A percentile compares a stretch with the other conserved stretches of the same genome.
These are phyloP conservation scores for Drosophila saltans DNA, from an alignment of 1,140 invertebrate species.

Conservation along the genomic window DNA sequence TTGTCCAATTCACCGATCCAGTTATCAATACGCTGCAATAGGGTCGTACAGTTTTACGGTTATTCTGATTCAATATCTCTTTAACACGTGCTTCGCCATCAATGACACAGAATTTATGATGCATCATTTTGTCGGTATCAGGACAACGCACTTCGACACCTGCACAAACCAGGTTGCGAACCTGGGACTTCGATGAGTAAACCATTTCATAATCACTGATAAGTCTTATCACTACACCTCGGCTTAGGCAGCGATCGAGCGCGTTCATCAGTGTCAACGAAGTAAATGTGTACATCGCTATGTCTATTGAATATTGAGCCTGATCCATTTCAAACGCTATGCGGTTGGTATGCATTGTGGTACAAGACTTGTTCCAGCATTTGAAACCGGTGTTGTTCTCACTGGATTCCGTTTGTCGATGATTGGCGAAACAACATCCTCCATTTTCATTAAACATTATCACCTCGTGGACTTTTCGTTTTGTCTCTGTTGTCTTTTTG, in stretches of 20 bases:
- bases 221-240: slow-evolving; percentile 58
- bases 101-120: slow-evolving; percentile 72
- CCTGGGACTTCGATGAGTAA: slow-evolving; percentile 39
- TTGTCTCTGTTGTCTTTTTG: neutral
- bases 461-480: slow-evolving; percentile 29
- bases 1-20: slow-evolving; percentile 72
- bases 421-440: neutral
- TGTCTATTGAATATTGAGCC: slow-evolving; percentile 63
- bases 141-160: slow-evolving; percentile 53
- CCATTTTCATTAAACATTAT: slow-evolving; percentile 57
- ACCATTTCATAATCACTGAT: slow-evolving; percentile 66
- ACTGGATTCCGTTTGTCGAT: neutral
- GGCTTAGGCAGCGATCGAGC: slow-evolving; percentile 40
- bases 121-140: slow-evolving; percentile 54
- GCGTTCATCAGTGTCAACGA: slow-evolving; percentile 20
- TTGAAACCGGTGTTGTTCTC: accelerated
- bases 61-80: slow-evolving; percentile 19
- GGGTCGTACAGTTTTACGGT: neutral
- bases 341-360: slow-evolving; percentile 15
- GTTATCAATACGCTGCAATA: slow-evolving; percentile 35
- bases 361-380: slow-evolving; percentile 51
- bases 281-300: slow-evolving; percentile 72
- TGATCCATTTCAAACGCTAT: slow-evolving; percentile 49
- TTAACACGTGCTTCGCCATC: slow-evolving; percentile 45
- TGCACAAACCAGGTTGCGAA: slow-evolving; percentile 2